Evolutionary conservation across 2,113 vertebrate genomes (phyloP), one percentile per base, ranked within the genome.

Genomic region (Eira barbara): DNA sequence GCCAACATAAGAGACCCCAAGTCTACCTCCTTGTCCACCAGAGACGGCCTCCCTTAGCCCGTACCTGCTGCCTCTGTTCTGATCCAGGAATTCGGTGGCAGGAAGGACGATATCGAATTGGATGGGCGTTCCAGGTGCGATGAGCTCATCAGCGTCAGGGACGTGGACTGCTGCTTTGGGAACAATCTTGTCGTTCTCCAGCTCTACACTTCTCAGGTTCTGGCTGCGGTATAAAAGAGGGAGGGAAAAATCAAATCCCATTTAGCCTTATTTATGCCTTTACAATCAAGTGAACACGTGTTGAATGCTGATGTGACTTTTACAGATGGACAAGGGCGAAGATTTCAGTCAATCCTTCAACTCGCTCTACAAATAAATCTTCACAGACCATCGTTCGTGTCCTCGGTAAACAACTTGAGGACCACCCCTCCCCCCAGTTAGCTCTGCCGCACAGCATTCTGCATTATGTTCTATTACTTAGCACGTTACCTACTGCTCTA

Each of bases 51-150:
- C 57, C 45, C 13, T 25, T 18, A 27, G 34, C 47, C 45, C 86
- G 0, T 98, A 99, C 99, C 99, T 99, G 99, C 99, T 98, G 23
- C 99, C 99, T 97, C 99, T 98, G 98, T 99, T 99, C 98, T 99
- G 99, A 97, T 99, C 99, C 93, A 99, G 99, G 97, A 99, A 99
- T 97, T 99, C 99, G 0, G 99, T 99, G 12, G 99, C 99, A 0
- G 99, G 99, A 97, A 99, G 99, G 20, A 99, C 98, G 0, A 99
- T 99, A 94, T 99, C 99, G 97, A 99, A 99, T 52, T 99, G 99
- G 96, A 99, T 99, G 0, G 99, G 99, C 0, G 99, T 99, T 97
- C 99, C 99, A 0, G 99, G 99, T 29, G 99, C 99, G 13, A 99
- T 99, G 92, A 99, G 98, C 79, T 99, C 99, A 39, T 99, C 98